Evolutionary conservation across 2,888 invertebrate species (phyloP).

Genomic region (Acrobasis repandana): DNA sequence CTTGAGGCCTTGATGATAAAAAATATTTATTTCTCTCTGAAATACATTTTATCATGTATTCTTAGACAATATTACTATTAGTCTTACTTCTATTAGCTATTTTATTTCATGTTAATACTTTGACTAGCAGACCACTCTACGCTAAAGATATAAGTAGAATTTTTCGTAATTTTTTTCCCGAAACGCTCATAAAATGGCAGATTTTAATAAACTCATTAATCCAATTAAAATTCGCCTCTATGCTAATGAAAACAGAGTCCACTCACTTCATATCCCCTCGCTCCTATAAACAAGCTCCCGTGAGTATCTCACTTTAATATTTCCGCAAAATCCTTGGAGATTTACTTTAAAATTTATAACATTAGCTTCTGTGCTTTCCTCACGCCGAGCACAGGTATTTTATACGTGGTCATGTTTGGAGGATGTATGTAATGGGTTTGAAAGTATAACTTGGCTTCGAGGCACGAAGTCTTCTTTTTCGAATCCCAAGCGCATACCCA

Average conservation of each 20-base stretch:
- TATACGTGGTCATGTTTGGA: neutral
- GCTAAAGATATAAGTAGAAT: no score
- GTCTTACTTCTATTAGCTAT: no score
- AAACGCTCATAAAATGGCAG: constrained; percentile 1
- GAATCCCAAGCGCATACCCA: no score
- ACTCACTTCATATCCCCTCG: neutral
- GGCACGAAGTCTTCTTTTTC: no score
- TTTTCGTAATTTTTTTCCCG: no score
- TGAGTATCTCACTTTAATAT: constrained; percentile 26
- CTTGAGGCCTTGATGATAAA: no score
- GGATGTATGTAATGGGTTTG: neutral
- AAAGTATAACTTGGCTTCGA: no score
- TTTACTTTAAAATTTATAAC: constrained; percentile 30
- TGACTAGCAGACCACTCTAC: no score
- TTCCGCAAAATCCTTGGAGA: constrained; percentile 23
- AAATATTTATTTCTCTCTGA: no score
- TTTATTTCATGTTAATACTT: no score
- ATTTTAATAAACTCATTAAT: constrained; percentile 4
- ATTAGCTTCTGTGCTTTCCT: constrained; percentile 24
- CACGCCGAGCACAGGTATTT: constrained; percentile 20
- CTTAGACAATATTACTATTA: no score
- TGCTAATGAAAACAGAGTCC: constrained; percentile 8
- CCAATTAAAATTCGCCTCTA: constrained; percentile 12
- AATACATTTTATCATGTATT: no score
- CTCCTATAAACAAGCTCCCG: constrained; percentile 5